Percentiles rank a stretch among this genome's conserved stretches.
These are phyloP conservation scores for Pseudopodoces humilis DNA, from an alignment of 2,113 vertebrate species.

Conservation along the genomic window DNA sequence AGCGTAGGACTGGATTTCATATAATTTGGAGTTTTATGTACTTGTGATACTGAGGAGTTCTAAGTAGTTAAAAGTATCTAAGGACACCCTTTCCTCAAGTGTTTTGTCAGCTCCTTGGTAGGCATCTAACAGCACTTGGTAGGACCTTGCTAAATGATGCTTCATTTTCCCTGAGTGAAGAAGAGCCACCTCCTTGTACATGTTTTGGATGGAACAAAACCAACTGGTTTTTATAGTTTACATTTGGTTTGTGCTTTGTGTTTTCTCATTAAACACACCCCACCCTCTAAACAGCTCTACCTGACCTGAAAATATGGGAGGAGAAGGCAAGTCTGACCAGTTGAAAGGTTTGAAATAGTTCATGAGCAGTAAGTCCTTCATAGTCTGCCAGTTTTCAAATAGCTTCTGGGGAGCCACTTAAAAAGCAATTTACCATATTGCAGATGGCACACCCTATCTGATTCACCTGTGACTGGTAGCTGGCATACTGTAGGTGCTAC, in stretches of 20 bases:
- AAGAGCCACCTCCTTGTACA: not conserved
- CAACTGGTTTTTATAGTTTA: fast-evolving
- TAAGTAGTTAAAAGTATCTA: not conserved
- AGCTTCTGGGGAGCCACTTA: not conserved
- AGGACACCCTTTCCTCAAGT: not conserved
- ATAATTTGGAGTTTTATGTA: not conserved
- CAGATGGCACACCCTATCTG: not conserved
- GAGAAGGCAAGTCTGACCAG: not conserved
- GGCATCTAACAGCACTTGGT: not conserved
- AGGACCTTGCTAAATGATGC: not conserved
- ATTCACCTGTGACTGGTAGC: fast-evolving
- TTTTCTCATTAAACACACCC: not conserved
- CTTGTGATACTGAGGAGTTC: not conserved
- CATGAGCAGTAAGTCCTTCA: not conserved
- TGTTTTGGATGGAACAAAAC: not conserved
- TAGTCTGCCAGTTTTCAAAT: not conserved
- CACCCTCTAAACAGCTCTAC: not conserved
- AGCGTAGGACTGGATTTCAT: not conserved
- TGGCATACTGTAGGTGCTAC: not conserved
- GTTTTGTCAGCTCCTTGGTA: not conserved
- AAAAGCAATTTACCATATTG: not conserved
- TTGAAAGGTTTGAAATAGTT: not conserved
- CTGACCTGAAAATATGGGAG: not conserved
- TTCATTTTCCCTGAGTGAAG: not conserved
- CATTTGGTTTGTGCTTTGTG: not conserved